phyloP scores from a whole-genome alignment of 2,888 invertebrate species.

The Harpalus rubripes region DNA sequence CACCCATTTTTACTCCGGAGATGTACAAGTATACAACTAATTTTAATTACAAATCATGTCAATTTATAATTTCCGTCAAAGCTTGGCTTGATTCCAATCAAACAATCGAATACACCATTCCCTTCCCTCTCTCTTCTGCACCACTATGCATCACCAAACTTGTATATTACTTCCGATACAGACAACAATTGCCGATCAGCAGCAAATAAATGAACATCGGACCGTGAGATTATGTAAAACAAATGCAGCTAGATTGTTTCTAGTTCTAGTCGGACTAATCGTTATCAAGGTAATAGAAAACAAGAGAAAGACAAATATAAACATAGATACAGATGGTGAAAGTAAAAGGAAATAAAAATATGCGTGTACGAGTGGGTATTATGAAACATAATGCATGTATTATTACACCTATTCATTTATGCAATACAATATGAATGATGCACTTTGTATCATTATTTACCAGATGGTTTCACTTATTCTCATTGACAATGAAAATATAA shows the following conservation, averaged over 20 bases:
- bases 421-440: not conserved
- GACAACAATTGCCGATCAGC: slow-evolving; percentile 33
- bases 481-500: too few species aligned
- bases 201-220: slow-evolving; percentile 35
- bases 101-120: slow-evolving; percentile 30
- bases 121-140: not conserved
- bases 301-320: slow-evolving; percentile 14
- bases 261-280: slow-evolving; percentile 12
- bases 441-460: not conserved
- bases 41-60: slow-evolving; percentile 29
- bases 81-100: slow-evolving; percentile 36
- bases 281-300: slow-evolving; percentile 35
- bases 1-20: not conserved
- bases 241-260: slow-evolving; percentile 30
- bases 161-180: slow-evolving; percentile 33
- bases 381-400: slow-evolving; percentile 3
- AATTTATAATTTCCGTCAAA: slow-evolving; percentile 24
- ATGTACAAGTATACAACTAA: slow-evolving; percentile 19
- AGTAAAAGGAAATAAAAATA: slow-evolving; percentile 2
- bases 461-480: not conserved
- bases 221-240: slow-evolving; percentile 38
- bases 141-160: slow-evolving; percentile 13
- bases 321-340: slow-evolving; percentile 33
- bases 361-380: not conserved
- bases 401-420: not conserved